Percentiles rank a stretch among this genome's conserved stretches.
Conservation (phyloP, 2,113 vertebrate genomes). For the Thunnus thynnus region DNA sequence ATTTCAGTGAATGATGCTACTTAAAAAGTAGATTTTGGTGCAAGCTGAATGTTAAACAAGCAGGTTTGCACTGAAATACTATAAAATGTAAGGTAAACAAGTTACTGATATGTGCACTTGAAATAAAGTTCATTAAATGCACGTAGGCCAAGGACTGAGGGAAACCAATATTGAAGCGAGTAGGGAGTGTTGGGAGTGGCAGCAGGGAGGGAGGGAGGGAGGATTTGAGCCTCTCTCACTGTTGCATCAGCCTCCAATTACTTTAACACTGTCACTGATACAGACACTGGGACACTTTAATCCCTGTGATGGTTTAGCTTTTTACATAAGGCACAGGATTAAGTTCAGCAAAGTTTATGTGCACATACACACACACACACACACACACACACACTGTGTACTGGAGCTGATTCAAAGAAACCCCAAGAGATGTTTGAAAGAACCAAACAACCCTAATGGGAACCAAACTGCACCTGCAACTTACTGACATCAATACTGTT, state of each 20-base stretch:
- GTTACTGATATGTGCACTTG: background rate
- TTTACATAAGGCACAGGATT: constrained; percentile 8
- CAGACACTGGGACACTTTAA: constrained; percentile 20
- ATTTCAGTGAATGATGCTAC: no score
- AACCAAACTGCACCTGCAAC: background rate
- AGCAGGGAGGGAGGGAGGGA: no score
- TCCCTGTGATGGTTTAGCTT: background rate
- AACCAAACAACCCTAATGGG: background rate
- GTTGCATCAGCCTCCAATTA: background rate
- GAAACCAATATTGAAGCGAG: background rate
- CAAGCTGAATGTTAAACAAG: no score
- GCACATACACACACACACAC: no score
- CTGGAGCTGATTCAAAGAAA: constrained; percentile 9
- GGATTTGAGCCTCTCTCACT: background rate
- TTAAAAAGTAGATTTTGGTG: no score
- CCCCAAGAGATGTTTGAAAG: background rate
- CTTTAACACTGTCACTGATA: constrained; percentile 7
- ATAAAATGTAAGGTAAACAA: background rate
- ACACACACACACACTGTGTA: background rate
- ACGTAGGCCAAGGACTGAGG: background rate
- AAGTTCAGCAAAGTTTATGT: background rate
- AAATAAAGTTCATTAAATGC: background rate
- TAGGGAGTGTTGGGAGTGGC: background rate
- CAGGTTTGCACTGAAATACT: background rate
- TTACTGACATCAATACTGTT: background rate